These are phyloP conservation scores for Drosophila fuyamai DNA, from an alignment of 1,140 invertebrate species.

Conservation along the genomic window DNA sequence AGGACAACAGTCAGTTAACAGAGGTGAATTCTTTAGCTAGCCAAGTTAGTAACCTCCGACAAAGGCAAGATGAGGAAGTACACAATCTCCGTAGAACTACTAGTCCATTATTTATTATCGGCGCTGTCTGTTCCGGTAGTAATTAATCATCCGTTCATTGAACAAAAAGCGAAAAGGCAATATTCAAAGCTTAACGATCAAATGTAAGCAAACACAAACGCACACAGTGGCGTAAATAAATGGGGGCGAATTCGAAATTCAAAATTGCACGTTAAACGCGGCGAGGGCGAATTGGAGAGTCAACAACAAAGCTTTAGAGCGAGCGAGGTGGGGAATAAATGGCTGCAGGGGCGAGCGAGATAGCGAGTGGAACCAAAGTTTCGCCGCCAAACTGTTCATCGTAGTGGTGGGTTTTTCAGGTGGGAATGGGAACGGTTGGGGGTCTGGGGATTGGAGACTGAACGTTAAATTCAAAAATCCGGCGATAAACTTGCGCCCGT, in stretches of 20 bases:
- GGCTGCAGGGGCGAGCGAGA: conserved; percentile 24
- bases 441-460: conserved; percentile 30
- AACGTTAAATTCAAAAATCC: conserved; percentile 69
- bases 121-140: conserved; percentile 50
- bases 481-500: conserved; percentile 5
- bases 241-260: conserved; percentile 56
- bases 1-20: conserved; percentile 15
- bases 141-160: conserved; percentile 58
- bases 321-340: conserved; percentile 25
- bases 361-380: conserved; percentile 38
- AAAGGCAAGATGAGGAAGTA: conserved; percentile 19
- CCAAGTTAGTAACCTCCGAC: conserved; percentile 66
- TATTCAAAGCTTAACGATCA: conserved; percentile 67
- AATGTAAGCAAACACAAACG: conserved; percentile 48
- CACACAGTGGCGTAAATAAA: background rate
- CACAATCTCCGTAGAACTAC: background rate
- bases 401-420: conserved; percentile 16
- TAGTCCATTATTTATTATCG: conserved; percentile 23
- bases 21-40: conserved; percentile 50
- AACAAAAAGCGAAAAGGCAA: conserved; percentile 42
- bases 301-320: conserved; percentile 43
- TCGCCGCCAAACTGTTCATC: conserved; percentile 22
- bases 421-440: conserved; percentile 23
- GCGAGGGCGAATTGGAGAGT: conserved; percentile 29
- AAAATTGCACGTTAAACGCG: conserved; percentile 64